phyloP scores from a whole-genome alignment of 2,113 vertebrate genomes.

The Orientallactaga bullata region DNA sequence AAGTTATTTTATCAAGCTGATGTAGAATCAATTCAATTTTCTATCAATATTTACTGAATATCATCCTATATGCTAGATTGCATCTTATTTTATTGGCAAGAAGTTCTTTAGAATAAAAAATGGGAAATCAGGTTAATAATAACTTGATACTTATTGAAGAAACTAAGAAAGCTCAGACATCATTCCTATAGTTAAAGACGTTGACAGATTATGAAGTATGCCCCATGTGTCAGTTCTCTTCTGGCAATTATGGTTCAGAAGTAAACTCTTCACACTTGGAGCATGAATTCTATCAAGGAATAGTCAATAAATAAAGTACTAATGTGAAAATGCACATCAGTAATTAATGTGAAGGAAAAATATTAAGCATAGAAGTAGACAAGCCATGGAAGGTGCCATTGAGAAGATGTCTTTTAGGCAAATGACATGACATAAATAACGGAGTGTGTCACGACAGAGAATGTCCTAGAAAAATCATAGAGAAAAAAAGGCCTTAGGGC shows the following conservation, averaged over 20 bases:
- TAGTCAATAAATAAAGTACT: not conserved
- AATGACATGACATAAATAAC: not conserved
- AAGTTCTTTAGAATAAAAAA: not conserved
- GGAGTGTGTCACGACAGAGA: not conserved
- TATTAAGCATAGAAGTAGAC: not conserved
- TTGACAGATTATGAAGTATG: not conserved
- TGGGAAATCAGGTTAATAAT: not conserved
- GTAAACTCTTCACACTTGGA: not conserved
- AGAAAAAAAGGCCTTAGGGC: not conserved
- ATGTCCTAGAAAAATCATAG: not conserved
- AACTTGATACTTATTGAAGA: not conserved
- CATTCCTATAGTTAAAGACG: too few species aligned
- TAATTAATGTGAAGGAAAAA: not conserved
- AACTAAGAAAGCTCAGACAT: not conserved
- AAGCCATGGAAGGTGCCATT: not conserved
- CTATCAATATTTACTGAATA: not conserved
- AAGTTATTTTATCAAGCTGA: not conserved
- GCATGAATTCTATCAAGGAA: not conserved
- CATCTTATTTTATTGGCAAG: not conserved
- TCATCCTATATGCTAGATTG: not conserved
- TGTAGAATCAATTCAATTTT: not conserved
- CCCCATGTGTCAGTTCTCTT: not conserved
- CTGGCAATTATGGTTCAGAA: not conserved
- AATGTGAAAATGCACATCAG: not conserved
- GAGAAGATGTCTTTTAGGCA: not conserved